Base-by-base conservation (phyloP, 2,113 vertebrate genomes). In the Pyxicephalus adspersus region DNA sequence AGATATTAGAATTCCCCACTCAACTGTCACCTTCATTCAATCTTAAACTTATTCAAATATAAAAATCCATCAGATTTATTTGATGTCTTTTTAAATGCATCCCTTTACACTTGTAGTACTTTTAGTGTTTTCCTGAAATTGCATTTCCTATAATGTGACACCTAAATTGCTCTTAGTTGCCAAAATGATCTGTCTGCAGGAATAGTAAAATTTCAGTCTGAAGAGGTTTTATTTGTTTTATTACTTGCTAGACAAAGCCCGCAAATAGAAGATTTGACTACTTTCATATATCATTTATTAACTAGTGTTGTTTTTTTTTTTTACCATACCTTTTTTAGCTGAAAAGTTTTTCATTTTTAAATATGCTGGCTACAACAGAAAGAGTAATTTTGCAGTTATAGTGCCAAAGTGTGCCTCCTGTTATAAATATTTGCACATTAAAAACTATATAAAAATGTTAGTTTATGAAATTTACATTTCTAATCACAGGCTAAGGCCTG, bases 161-260 rank as follows among this genome's bases (percentile, higher is more conserved):
- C 71, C 66, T 82, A 82, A 75, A 75, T 82, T 82, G 71, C 71
- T 66, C 80, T 82, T 51, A 82, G 66, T 75, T 82, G 70, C 80
- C 75, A 66, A 74, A 82, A 82, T 82, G 80, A 82, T 82, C 70
- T 75, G 80, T 75, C 70, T 65, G 61, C 71, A 75, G 80, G 51
- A 82, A 82, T 82, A 63, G 80, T 75, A 82, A 75, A 82, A 74
- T 82, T 82, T 82, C 61, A 82, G 61, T 75, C 61, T 75, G 71
- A 75, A 82, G 80, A 82, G 80, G 66, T 82, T 82, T 82, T 82
- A 82, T 82, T 82, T 82, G 71, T 81, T 81, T 82, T 65, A 52
- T 51, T 50, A 34, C 26, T 57, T 65, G 17, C 50, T 25, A 65
- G 45, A 64, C 68, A 81, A 81, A 74, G 28, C 29, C 31, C 38